Percentiles rank a stretch among this genome's conserved stretches.
Evolutionary conservation across 2,113 vertebrate genomes (phyloP).

Genomic region (Sula dactylatra): DNA sequence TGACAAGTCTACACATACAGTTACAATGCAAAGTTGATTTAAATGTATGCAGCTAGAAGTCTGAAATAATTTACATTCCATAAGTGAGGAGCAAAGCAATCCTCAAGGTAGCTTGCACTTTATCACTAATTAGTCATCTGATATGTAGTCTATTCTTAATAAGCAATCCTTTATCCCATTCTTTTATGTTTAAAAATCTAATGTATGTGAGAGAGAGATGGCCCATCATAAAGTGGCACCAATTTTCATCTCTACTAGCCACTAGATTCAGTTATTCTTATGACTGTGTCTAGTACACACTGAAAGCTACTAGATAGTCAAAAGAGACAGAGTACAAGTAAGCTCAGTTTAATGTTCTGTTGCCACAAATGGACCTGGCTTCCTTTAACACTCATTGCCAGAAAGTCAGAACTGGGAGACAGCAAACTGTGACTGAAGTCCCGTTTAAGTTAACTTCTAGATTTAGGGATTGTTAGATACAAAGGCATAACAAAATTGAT

Average conservation of each 20-base stretch:
- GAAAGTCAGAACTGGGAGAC: background rate
- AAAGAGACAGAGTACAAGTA: background rate
- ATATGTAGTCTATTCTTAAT: background rate
- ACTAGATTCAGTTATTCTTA: background rate
- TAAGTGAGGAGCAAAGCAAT: background rate
- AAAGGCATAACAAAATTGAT: background rate
- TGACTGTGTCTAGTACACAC: fast-evolving
- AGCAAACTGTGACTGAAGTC: background rate
- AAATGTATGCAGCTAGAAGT: background rate
- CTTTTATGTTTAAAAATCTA: background rate
- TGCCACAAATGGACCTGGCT: background rate
- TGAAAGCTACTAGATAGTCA: background rate
- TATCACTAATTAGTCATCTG: background rate
- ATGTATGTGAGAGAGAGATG: background rate
- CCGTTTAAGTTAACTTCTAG: background rate
- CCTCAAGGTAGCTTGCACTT: background rate
- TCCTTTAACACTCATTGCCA: background rate
- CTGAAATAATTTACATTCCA: background rate
- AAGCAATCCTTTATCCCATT: background rate
- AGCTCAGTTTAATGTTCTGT: background rate
- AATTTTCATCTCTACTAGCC: background rate
- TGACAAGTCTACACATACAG: background rate
- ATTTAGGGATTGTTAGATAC: background rate
- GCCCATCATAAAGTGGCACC: background rate
- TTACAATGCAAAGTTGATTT: background rate